A percentile compares a stretch with the other conserved stretches of the same genome.
These are phyloP conservation scores for Centropristis striata DNA, from an alignment of 2,113 vertebrate genomes.

Conservation along the genomic window DNA sequence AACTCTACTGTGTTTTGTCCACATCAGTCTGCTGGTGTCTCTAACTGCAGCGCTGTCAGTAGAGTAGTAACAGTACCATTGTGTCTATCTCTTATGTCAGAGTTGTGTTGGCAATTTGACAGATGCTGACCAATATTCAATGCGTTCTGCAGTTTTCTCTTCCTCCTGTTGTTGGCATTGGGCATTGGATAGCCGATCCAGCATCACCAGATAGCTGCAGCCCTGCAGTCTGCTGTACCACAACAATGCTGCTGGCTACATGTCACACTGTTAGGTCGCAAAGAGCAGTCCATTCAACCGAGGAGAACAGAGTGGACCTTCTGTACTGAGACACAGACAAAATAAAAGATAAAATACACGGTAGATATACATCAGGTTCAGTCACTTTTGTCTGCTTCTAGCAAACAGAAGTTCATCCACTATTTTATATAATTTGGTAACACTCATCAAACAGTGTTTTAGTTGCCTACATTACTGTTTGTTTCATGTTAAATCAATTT, in stretches of 20 bases:
- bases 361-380: background rate
- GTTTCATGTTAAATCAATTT: too few species aligned
- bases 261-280: background rate
- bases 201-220: background rate
- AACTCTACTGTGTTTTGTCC: background rate
- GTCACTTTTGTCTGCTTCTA: background rate
- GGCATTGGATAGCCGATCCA: background rate
- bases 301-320: background rate
- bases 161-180: background rate
- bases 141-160: background rate
- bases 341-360: background rate
- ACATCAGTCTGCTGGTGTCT: background rate
- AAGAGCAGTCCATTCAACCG: background rate
- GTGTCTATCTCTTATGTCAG: background rate
- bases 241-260: background rate
- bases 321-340: background rate
- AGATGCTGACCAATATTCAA: background rate
- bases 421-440: background rate
- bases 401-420: background rate
- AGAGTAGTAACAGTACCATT: background rate
- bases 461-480: too few species aligned
- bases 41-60: background rate
- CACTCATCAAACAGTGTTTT: too few species aligned
- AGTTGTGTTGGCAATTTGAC: background rate
- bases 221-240: background rate